Base-by-base conservation (phyloP, 2,113 vertebrate species). In the Piaya cayana region DNA sequence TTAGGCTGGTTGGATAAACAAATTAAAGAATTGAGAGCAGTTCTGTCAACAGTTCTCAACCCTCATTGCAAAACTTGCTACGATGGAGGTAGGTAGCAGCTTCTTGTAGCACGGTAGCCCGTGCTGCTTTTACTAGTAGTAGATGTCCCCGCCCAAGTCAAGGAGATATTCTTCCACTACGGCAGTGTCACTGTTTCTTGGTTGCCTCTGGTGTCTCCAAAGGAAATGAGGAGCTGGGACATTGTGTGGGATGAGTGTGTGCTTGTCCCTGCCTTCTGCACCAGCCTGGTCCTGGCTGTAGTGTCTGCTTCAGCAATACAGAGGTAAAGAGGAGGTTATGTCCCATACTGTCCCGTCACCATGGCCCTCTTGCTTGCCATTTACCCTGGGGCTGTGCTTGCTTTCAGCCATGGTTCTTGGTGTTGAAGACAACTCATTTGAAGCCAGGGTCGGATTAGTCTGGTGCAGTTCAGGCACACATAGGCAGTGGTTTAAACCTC, bases 241-340 rank as follows among this genome's bases (percentile, higher is more conserved):
- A 10, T 37, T 45, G 25, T 1, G 4, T 19, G 49, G 56, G 49
- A 29, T 0, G 2, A 47, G 14, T 0, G 20, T 6, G 19, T 21
- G 4, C 62, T 39, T 53, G 29, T n/a, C 23, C 42, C 36, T 45
- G 32, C 49, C 27, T 36, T 18, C 69, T 22, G 50, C 32, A 9
- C 15, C 27, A 53, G 36, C 64, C 52, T 68, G 83, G 69, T 25
- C 27, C 15, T 78, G 36, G 18, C 58, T 52, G 11, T 37, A 34
- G 63, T 29, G 13, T 27, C 32, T 55, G 17, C 53, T 49, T 37
- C 34, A 43, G n/a, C 43, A 49, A 4, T 12, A 39, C 17, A 42
- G 15, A 50, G 9, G 29, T 7, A n/a, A 36, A 14, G 70, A 45
- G 56, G 42, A 76, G 36, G 36, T 50, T 16, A 15, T 42, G 34